Evolutionary conservation across 2,113 vertebrate genomes (phyloP), one percentile per base, ranked within the genome.

Genomic region (Pelobates fuscus): DNA sequence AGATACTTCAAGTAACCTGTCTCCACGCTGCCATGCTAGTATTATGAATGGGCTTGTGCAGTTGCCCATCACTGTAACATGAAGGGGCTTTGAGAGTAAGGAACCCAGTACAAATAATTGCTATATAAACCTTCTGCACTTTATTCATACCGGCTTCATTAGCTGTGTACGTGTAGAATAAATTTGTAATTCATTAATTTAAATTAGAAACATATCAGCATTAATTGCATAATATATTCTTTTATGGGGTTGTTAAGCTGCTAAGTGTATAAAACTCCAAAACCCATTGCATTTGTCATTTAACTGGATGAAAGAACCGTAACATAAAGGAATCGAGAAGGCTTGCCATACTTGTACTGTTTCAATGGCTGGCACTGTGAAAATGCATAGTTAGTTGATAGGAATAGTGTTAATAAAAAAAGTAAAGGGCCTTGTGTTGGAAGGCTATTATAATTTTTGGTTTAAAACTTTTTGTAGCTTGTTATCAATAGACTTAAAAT

Each of bases 141-240:
- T 55, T 55, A 21, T 55, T 55, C 21, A 55, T 55, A 55, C 44
- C 44, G 44, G 24, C 58, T 61, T 61, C 26, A 61, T 61, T 61
- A 61, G 44, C 44, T 17, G 44, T 37, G 30, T 27, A 60, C 27
- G 27, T 37, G 60, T 37, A 63, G 29, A 32, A 37, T 63, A 20
- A 27, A 63, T 63, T 30, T 32, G 60, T 63, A 63, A 32, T 37
- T 63, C 60, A 32, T 63, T 63, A 32, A 62, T 62, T 62, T 62
- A 25, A 62, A 63, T 32, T 63, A 63, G 29, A 37, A 63, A 63
- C 60, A 63, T 32, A 55, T 55, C 25, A 37, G 29, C 60, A 37
- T 20, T 63, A 63, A 63, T 32, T 63, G 29, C 60, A 20, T 32
- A 21, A n/a, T 63, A 37, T 17, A 37, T 63, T n/a, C 60, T 30